Evolutionary conservation across 2,113 vertebrate genomes (phyloP).

Genomic region (Dromas ardeola): DNA sequence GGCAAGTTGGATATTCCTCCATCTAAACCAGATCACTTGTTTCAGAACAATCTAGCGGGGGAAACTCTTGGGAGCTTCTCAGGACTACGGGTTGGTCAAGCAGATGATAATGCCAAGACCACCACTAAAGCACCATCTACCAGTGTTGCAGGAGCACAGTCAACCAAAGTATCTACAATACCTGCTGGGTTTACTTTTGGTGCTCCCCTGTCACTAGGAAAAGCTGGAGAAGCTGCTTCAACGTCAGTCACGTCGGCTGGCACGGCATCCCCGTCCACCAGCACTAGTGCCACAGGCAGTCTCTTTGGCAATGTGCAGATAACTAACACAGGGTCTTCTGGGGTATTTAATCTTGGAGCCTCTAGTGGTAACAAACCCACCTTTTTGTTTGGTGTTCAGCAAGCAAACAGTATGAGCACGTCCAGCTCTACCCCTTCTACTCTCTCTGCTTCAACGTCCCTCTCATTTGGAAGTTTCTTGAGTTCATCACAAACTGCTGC

Average conservation of each 20-base stretch:
- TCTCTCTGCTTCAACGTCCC: slow-evolving; percentile 54
- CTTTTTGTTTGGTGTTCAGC: slow-evolving; percentile 73
- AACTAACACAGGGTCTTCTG: slow-evolving; percentile 2
- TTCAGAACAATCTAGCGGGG: slow-evolving; percentile 72
- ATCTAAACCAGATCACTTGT: slow-evolving; percentile 71
- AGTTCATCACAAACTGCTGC: slow-evolving; percentile 20
- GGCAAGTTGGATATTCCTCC: slow-evolving; percentile 72
- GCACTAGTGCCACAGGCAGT: neutral
- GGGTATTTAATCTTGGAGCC: slow-evolving; percentile 73
- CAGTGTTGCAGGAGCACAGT: neutral
- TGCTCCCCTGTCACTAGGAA: slow-evolving; percentile 45
- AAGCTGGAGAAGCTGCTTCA: slow-evolving; percentile 65
- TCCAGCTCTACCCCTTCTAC: slow-evolving; percentile 34
- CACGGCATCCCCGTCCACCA: neutral
- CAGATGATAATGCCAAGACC: slow-evolving; percentile 80
- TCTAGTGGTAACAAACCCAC: slow-evolving; percentile 52
- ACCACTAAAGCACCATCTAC: slow-evolving; percentile 40
- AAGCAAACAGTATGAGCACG: neutral
- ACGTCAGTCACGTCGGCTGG: neutral
- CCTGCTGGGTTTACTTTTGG: slow-evolving; percentile 73
- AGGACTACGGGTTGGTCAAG: slow-evolving; percentile 87
- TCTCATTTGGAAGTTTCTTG: slow-evolving; percentile 58
- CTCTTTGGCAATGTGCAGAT: slow-evolving; percentile 59
- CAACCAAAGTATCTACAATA: slow-evolving; percentile 29
- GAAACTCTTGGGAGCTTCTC: slow-evolving; percentile 94